These are phyloP conservation scores for Subanguina moxae DNA, from an alignment of 1,140 invertebrate species.

Conservation along the genomic window DNA sequence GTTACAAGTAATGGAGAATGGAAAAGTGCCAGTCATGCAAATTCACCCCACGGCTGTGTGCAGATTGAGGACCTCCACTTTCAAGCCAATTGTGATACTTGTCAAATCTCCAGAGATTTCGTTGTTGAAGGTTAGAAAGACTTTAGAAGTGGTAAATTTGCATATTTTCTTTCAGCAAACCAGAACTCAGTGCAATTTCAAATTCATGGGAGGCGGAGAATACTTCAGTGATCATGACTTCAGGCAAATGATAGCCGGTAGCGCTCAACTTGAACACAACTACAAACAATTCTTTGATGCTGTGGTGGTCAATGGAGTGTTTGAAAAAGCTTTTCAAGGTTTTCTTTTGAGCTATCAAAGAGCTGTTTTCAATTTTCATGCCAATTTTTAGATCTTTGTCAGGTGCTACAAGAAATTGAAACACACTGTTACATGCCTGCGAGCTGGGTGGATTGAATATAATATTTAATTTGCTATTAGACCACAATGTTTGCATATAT, in stretches of 20 bases:
- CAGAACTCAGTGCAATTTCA: conserved; percentile 4
- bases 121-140: conserved; percentile 66
- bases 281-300: conserved; percentile 93
- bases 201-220: neutral
- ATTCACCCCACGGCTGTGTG: conserved; percentile 91
- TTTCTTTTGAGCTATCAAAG: too few relatives aligned
- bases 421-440: too few relatives aligned
- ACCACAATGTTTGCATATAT: too few relatives aligned
- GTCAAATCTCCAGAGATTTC: conserved; percentile 80
- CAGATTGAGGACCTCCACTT: conserved; percentile 78
- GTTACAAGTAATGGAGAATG: conserved; percentile 77
- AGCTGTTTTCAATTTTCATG: too few relatives aligned
- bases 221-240: conserved; percentile 75
- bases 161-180: conserved; percentile 6
- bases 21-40: conserved; percentile 84
- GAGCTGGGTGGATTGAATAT: too few relatives aligned
- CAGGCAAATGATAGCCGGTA: conserved; percentile 78
- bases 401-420: too few relatives aligned
- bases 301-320: conserved; percentile 81
- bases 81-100: conserved; percentile 92
- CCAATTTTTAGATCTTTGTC: too few relatives aligned
- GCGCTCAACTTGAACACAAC: conserved; percentile 82
- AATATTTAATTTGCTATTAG: too few relatives aligned
- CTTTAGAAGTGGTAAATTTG: neutral
- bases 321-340: conserved; percentile 72